Conservation (phyloP, 2,797 vertebrate genomes). For the Phoxinus dragarum region DNA sequence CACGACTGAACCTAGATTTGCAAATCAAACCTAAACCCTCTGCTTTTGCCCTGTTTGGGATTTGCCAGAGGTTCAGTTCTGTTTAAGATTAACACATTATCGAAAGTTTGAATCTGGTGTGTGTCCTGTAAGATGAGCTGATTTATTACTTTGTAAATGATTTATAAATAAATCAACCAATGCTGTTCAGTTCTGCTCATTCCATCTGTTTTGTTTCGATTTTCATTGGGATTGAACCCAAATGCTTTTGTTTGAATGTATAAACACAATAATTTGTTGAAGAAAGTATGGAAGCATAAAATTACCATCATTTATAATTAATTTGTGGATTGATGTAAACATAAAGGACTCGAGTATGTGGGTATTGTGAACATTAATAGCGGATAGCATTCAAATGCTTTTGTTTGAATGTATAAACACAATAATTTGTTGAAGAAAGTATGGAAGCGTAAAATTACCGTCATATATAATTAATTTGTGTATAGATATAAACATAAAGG, state of each 20-base stretch:
- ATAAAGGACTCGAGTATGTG: too few species aligned
- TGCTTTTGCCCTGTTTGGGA: neutral
- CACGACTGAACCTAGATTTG: neutral
- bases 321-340: neutral
- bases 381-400: neutral
- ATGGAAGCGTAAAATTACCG: neutral
- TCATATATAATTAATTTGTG: neutral
- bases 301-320: neutral
- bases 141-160: conserved; percentile 49
- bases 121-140: conserved; percentile 7
- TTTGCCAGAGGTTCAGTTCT: neutral
- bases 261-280: neutral
- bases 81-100: neutral
- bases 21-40: neutral
- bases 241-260: neutral
- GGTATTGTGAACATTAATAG: neutral
- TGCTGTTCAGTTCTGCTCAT: neutral
- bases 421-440: neutral
- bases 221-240: neutral
- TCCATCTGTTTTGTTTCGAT: neutral
- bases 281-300: fast-evolving
- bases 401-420: neutral
- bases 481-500: too few species aligned
- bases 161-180: conserved; percentile 46
- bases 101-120: neutral